Conservation (phyloP, 2,113 vertebrate species). For the Petrocephalus zakoni region DNA sequence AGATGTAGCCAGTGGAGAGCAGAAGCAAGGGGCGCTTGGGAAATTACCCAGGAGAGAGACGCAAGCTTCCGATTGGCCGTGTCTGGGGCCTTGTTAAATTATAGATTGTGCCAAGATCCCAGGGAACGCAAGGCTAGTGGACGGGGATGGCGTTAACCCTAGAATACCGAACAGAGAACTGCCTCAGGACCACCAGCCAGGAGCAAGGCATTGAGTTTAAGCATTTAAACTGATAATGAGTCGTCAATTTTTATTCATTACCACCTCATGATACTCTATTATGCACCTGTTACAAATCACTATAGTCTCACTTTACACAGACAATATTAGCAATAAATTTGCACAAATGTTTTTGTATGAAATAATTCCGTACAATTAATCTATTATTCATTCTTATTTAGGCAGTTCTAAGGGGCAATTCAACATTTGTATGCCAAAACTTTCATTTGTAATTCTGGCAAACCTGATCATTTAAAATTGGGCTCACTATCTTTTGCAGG, state of each 20-base stretch:
- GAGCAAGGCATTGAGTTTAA: neutral
- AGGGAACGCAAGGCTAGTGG: slow-evolving; percentile 43
- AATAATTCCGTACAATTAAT: neutral
- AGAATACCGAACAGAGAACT: slow-evolving; percentile 39
- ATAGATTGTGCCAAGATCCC: slow-evolving; percentile 51
- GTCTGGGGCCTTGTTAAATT: slow-evolving; percentile 49
- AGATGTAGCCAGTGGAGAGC: slow-evolving; percentile 52
- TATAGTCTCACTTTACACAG: neutral
- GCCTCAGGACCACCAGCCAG: neutral
- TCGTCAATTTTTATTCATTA: neutral
- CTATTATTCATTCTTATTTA: neutral
- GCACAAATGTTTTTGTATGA: neutral
- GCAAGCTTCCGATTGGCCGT: slow-evolving; percentile 32
- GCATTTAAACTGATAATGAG: neutral
- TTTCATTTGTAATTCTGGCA: neutral
- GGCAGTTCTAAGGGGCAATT: neutral
- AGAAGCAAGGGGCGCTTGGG: slow-evolving; percentile 55
- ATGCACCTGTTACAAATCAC: neutral
- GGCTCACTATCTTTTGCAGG: neutral
- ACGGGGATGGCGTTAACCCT: slow-evolving; percentile 57
- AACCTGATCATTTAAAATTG: neutral
- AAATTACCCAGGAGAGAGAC: slow-evolving; percentile 47
- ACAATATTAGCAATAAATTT: neutral
- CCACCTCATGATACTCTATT: neutral
- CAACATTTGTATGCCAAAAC: neutral